A percentile compares a stretch with the other conserved stretches of the same genome.
Conservation (phyloP, 2,888 invertebrate genomes). For the Tachina fera region DNA sequence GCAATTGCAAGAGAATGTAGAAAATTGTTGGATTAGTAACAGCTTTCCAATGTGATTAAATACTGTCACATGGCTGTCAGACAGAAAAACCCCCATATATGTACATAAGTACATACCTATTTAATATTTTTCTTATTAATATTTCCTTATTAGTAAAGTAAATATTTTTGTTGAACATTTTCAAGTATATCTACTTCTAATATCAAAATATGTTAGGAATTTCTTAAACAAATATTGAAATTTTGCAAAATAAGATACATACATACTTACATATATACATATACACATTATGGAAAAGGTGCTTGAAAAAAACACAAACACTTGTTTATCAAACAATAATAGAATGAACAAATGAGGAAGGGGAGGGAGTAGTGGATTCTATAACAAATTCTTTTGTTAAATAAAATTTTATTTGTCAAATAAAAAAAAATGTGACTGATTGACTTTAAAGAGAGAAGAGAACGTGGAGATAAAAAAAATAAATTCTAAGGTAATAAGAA, state of each 20-base stretch:
- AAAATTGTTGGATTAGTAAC: too few relatives aligned
- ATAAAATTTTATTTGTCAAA: constrained; percentile 29
- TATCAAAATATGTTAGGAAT: constrained; percentile 54
- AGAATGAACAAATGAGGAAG: constrained; percentile 36
- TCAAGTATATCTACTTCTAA: constrained; percentile 26
- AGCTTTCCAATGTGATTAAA: background rate
- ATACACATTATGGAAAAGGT: background rate
- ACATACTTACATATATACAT: background rate
- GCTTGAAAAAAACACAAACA: constrained; percentile 16
- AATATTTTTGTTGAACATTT: background rate
- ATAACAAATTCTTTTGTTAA: constrained; percentile 47
- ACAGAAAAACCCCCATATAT: background rate
- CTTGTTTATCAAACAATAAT: constrained; percentile 52
- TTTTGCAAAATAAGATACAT: constrained; percentile 20
- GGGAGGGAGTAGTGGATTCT: background rate
- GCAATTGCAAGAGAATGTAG: too few relatives aligned
- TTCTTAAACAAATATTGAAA: constrained; percentile 53
- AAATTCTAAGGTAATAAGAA: constrained; percentile 14
- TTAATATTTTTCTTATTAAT: background rate
- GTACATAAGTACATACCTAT: too few relatives aligned
- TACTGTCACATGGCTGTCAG: background rate
- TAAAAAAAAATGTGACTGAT: constrained; percentile 29
- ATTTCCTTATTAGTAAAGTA: constrained; percentile 3
- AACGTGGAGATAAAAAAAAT: background rate
- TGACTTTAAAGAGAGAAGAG: background rate